These are phyloP conservation scores for Orthosia gracilis DNA, from an alignment of 2,888 invertebrate species.

Conservation along the genomic window DNA sequence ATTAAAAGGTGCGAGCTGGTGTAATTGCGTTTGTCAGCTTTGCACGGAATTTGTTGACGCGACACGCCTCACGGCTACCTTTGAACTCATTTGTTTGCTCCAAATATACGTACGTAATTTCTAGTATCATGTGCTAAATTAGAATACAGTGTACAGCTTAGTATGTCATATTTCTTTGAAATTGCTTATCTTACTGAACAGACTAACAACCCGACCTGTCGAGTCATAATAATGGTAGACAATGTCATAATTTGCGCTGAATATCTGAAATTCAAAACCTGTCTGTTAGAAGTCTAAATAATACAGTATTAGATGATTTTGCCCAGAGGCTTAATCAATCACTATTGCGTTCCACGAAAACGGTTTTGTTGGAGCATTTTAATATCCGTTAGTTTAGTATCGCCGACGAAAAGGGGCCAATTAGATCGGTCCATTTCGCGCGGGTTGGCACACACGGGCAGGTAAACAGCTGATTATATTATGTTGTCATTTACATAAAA, in stretches of 20 bases:
- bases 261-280: slow-evolving; percentile 30
- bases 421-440: slow-evolving; percentile 32
- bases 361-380: slow-evolving; percentile 29
- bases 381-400: slow-evolving; percentile 41
- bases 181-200: slow-evolving; percentile 23
- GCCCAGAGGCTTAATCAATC: slow-evolving; percentile 12
- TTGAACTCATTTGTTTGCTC: slow-evolving; percentile 37
- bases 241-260: slow-evolving; percentile 32
- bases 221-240: slow-evolving; percentile 29
- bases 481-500: slow-evolving; percentile 4
- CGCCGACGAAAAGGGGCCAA: slow-evolving; percentile 13
- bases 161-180: slow-evolving; percentile 32
- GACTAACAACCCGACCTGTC: slow-evolving; percentile 11
- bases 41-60: slow-evolving; percentile 35
- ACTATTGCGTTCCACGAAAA: slow-evolving; percentile 33
- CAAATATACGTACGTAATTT: slow-evolving; percentile 22
- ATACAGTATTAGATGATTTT: slow-evolving; percentile 13
- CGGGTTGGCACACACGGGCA: not conserved
- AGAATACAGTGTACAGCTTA: slow-evolving; percentile 36
- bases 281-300: slow-evolving; percentile 27
- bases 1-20: slow-evolving; percentile 53
- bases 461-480: slow-evolving; percentile 10
- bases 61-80: slow-evolving; percentile 23
- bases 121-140: slow-evolving; percentile 22
- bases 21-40: slow-evolving; percentile 48